Evolutionary conservation across 2,888 invertebrate genomes (phyloP), one percentile per base, ranked within the genome.

Genomic region (Drosophila anceps): DNA sequence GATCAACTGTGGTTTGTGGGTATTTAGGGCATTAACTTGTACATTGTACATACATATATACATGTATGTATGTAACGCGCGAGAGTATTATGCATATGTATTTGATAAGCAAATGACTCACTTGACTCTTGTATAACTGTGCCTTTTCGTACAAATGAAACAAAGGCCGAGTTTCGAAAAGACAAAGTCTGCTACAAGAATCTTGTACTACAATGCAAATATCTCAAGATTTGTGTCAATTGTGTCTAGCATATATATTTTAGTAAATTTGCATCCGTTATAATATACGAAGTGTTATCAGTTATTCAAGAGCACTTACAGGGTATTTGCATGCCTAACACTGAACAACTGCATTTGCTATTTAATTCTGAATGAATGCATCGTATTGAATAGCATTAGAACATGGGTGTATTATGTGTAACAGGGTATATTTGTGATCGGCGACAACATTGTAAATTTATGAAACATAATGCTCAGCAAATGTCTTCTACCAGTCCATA

Each of bases 21-120:
- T 43, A 48, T 54, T 72, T 35, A 29, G 13, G 53, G 46, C 50
- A 65, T 48, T 59, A 44, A 39, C 33, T 37, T 59, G 41, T 18
- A 48, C n/a, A n/a, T n/a, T n/a, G n/a, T n/a, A n/a, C n/a, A n/a
- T n/a, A n/a, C 57, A 44, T 61, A 50, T 1, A 18, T 41, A 24
- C 24, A 12, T 2, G 12, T 18, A 29, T 18, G 18, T 31, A 46
- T 18, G 48, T 54, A 53, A 44, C 35, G 43, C 73, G 31, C 48
- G 44, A 15, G 29, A 43, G 48, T 2, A 35, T 46, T 41, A 27
- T 35, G 29, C 20, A 50, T 46, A 13, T 43, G 43, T 33, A 33
- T 18, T 46, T 66, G 76, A 76, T 79, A 76, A 76, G 79, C 65
- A 59, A 65, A 63, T 79, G 76, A 61, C 4, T 79, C 79, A 77